Evolutionary conservation across 2,888 invertebrate species (phyloP).

Genomic region (Smittia aterrima): DNA sequence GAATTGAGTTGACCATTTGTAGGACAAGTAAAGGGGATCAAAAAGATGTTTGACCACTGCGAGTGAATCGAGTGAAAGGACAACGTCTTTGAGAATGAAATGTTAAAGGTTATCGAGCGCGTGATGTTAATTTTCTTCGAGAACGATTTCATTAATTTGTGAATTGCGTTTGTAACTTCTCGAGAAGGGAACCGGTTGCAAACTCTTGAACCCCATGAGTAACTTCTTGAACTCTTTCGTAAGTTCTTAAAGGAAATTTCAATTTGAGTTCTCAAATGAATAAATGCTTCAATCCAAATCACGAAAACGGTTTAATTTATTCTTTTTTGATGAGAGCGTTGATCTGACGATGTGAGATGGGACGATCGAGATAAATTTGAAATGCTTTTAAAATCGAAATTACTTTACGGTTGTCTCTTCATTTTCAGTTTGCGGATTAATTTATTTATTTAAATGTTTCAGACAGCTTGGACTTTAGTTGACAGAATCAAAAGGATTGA

Average conservation of each 20-base stretch:
- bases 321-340: neutral
- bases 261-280: neutral
- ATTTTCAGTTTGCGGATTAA: neutral
- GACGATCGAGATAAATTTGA: neutral
- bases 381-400: neutral
- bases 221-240: constrained; percentile 31
- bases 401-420: constrained; percentile 1
- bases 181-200: neutral
- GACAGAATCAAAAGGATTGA: too few species aligned
- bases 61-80: neutral
- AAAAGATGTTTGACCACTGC: constrained; percentile 20
- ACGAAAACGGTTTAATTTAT: neutral
- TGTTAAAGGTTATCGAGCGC: constrained; percentile 40
- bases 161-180: constrained; percentile 14
- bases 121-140: constrained; percentile 36
- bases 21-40: neutral
- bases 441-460: constrained; percentile 6
- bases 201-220: constrained; percentile 13
- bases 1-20: constrained; percentile 29
- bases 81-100: neutral
- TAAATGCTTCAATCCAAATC: neutral
- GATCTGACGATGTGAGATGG: neutral
- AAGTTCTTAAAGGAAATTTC: neutral
- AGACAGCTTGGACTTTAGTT: neutral
- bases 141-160: constrained; percentile 39